Percentiles rank a stretch among this genome's conserved stretches.
Conservation (phyloP, 92 coral and sea anemone species). For the Ricordea florida region DNA sequence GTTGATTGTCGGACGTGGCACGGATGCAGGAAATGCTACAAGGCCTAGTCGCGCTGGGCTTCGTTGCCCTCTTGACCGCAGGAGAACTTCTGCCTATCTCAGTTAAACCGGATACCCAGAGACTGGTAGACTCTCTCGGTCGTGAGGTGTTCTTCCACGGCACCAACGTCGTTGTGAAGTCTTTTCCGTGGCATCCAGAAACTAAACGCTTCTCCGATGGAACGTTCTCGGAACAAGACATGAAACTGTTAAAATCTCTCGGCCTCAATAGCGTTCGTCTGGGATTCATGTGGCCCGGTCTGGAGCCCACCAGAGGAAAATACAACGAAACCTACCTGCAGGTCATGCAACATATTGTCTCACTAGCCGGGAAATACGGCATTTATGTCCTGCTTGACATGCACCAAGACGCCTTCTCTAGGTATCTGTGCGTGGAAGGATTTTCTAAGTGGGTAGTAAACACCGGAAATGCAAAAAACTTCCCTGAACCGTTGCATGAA, state of each 20-base stretch:
- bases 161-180: constrained; percentile 89
- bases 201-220: constrained; percentile 78
- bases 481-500: constrained; percentile 88
- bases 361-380: constrained; percentile 82
- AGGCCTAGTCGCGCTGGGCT: not conserved
- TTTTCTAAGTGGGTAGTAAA: constrained; percentile 93
- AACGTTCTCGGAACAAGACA: constrained; percentile 92
- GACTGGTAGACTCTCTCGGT: constrained; percentile 70
- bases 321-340: constrained; percentile 87
- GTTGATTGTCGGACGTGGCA: no score
- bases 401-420: constrained; percentile 97
- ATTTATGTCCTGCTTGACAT: constrained; percentile 90
- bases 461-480: constrained; percentile 77
- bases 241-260: constrained; percentile 87
- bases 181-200: constrained; percentile 95
- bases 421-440: constrained; percentile 93
- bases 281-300: constrained; percentile 98
- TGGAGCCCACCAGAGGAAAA: constrained; percentile 83
- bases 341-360: constrained; percentile 76
- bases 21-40: constrained; percentile 3
- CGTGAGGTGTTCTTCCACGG: constrained; percentile 94
- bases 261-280: constrained; percentile 92
- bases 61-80: not conserved
- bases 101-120: constrained; percentile 80
- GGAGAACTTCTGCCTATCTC: constrained; percentile 53